Evolutionary conservation across 1,140 invertebrate species (phyloP), one percentile per base, ranked within the genome.

Genomic region (Contarinia nasturtii): DNA sequence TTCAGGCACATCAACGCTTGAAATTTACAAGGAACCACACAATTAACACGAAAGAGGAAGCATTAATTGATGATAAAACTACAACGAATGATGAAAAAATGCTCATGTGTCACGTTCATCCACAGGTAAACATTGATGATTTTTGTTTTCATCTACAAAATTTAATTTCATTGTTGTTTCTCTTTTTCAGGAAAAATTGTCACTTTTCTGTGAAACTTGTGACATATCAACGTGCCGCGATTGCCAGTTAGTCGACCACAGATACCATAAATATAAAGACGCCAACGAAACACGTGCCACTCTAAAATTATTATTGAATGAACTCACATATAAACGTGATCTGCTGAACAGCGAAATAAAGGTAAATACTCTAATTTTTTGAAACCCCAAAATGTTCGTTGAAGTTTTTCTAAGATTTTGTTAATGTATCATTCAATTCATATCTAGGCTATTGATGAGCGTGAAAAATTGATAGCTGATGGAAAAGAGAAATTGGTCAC

Each of bases 1-100:
- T 91, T 47, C 73, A 76, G 55, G 76, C 76, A 17, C 76, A 79
- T 62, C 74, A 76, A 60, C 70, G 77, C 56, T 71, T 92, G 33
- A 86, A 88, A 66, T 85, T 92, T 49, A 92, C 88, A 34, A 92
- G 91, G 67, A 87, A 92, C 62, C 88, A 93, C 61, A 83, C 78
- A 2, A 90, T 93, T 51, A 85, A 86, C 66, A 72, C 79, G 34
- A 86, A 84, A 65, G 79, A 84, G 52, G 81, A 87, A 60, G 79
- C 79, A 22, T 63, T 76, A 46, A 68, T 65, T 40, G 76, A 81
- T 57, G 65, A 67, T 51, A 63, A 64, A 54, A 65, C 63, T 46
- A 64, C 68, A 46, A 70, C 71, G 48, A 68, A 52, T 47, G 64
- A 65, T 33, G 69, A 71, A 48, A 72, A 63, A 44, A 50, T 59